phyloP scores from a whole-genome alignment of 1,140 invertebrate genomes.

The Drosophila arizonae region DNA sequence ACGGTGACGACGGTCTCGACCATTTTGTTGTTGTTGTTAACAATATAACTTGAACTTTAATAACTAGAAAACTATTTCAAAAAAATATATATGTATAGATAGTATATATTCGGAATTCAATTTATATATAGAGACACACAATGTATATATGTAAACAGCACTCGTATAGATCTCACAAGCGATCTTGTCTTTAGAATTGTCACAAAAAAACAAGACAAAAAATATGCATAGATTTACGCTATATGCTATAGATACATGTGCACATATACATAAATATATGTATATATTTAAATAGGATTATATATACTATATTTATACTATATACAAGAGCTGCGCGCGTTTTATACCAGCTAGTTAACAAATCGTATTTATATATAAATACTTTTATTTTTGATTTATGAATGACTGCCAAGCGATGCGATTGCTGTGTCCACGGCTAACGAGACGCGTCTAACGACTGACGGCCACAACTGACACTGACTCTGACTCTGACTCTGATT shows the following conservation, averaged over 20 bases:
- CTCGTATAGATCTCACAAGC: constrained; percentile 27
- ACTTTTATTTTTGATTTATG: constrained; percentile 8
- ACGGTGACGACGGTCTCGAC: constrained; percentile 87
- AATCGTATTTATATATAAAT: constrained; percentile 7
- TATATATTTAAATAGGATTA: background rate
- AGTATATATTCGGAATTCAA: background rate
- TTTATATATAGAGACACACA: constrained; percentile 25
- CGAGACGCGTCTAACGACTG: constrained; percentile 60
- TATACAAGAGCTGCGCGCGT: constrained; percentile 57
- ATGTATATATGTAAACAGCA: constrained; percentile 26
- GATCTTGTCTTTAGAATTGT: constrained; percentile 46
- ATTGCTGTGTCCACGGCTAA: constrained; percentile 58
- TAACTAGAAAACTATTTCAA: background rate
- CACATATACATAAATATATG: constrained; percentile 30
- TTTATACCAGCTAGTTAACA: constrained; percentile 11
- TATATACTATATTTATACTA: constrained; percentile 7
- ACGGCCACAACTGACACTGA: constrained; percentile 43
- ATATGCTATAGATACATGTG: constrained; percentile 10
- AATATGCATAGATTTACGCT: constrained; percentile 47
- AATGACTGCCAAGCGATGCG: constrained; percentile 21
- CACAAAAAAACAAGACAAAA: constrained; percentile 72
- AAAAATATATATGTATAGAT: background rate
- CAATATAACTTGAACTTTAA: constrained; percentile 12
- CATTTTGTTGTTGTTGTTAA: constrained; percentile 83
- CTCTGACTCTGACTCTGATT: constrained; percentile 37